phyloP scores from a whole-genome alignment of 2,888 invertebrate genomes.

The Alsophila aescularia region DNA sequence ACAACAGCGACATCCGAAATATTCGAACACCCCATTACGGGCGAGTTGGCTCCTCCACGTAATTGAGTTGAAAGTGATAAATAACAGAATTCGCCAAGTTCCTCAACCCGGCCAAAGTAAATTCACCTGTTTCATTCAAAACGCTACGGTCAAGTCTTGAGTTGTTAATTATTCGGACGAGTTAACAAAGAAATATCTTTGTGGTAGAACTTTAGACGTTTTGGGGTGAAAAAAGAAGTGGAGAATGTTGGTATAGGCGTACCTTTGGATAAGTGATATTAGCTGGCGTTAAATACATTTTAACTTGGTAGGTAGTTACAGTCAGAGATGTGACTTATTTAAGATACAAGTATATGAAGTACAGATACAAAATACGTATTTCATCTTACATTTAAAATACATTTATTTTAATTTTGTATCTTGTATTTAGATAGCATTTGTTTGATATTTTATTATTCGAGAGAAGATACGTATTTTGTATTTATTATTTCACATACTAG shows the following conservation, averaged over 20 bases:
- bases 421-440: too few species aligned
- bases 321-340: too few species aligned
- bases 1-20: constrained; percentile 24
- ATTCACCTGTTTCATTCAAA: constrained; percentile 38
- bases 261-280: not conserved
- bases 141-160: constrained; percentile 28
- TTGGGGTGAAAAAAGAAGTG: not conserved
- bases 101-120: constrained; percentile 38
- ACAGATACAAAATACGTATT: too few species aligned
- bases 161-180: constrained; percentile 33
- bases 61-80: constrained; percentile 40
- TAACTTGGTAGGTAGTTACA: too few species aligned
- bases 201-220: constrained; percentile 6
- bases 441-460: too few species aligned
- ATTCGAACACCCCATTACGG: constrained; percentile 25
- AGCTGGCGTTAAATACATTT: not conserved
- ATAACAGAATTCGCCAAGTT: constrained; percentile 44
- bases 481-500: too few species aligned
- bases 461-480: too few species aligned
- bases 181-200: constrained; percentile 31
- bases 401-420: too few species aligned
- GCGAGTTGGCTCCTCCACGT: constrained; percentile 30
- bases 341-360: too few species aligned
- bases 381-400: too few species aligned
- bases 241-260: not conserved